These are phyloP conservation scores for Lathamus discolor DNA, from an alignment of 2,113 vertebrate genomes.

Conservation along the genomic window DNA sequence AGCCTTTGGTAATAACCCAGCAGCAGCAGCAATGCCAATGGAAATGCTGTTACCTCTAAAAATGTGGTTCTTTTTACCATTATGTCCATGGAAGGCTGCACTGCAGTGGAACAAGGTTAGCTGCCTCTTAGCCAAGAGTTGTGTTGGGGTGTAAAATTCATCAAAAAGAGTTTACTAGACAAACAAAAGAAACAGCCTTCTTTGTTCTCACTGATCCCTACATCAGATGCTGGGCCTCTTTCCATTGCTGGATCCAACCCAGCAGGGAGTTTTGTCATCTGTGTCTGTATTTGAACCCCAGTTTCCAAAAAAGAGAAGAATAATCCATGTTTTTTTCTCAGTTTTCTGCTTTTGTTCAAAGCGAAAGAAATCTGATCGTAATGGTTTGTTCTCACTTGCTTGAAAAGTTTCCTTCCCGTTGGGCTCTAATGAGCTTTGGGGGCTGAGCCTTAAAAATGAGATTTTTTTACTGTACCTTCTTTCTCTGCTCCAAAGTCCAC, in stretches of 20 bases:
- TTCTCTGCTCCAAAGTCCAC: not conserved
- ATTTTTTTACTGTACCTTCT: not conserved
- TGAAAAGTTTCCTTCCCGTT: not conserved
- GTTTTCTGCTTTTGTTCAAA: not conserved
- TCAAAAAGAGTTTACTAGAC: not conserved
- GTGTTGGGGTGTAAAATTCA: constrained; percentile 8
- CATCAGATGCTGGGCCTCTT: not conserved
- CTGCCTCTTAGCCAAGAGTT: not conserved
- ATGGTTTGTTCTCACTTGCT: not conserved
- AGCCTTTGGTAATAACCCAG: not conserved
- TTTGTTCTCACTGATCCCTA: not conserved
- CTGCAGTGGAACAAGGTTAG: not conserved
- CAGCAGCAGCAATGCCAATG: not conserved
- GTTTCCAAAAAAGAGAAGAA: not conserved
- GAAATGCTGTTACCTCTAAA: constrained; percentile 19
- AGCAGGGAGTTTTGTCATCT: not conserved
- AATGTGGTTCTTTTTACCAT: not conserved
- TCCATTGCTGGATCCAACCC: not conserved
- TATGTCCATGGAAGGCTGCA: not conserved
- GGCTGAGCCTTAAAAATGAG: not conserved
- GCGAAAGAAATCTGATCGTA: not conserved
- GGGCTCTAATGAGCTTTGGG: not conserved
- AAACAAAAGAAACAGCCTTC: not conserved
- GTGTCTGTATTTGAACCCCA: not conserved
- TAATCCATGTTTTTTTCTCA: not conserved